Conservation (phyloP, 2,797 vertebrate genomes). For the Epinephelus malabaricus region DNA sequence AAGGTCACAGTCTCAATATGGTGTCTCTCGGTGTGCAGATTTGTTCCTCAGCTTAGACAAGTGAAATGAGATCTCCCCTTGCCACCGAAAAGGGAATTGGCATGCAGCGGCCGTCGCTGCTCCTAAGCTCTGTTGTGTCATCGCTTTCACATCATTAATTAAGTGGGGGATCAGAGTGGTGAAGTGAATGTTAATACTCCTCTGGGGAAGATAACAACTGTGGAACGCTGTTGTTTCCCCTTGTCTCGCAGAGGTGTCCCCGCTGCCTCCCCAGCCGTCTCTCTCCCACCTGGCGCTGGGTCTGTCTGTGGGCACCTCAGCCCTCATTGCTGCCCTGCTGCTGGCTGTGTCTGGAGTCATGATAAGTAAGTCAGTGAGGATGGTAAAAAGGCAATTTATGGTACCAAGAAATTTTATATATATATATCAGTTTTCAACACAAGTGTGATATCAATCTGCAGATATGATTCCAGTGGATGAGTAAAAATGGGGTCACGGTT, state of each 20-base stretch:
- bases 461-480: not conserved
- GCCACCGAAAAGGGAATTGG: slow-evolving; percentile 45
- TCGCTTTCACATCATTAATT: slow-evolving; percentile 82
- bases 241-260: slow-evolving; percentile 67
- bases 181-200: slow-evolving; percentile 76
- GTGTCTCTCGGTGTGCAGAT: slow-evolving; percentile 47
- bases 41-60: slow-evolving; percentile 59
- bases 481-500: too few species aligned
- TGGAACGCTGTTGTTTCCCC: slow-evolving; percentile 56
- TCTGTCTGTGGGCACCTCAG: slow-evolving; percentile 95
- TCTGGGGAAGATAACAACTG: slow-evolving; percentile 65
- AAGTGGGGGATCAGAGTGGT: slow-evolving; percentile 67
- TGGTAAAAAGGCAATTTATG: not conserved
- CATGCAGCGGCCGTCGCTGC: slow-evolving; percentile 60
- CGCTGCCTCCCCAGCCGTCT: slow-evolving; percentile 70
- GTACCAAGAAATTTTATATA: not conserved
- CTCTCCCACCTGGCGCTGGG: slow-evolving; percentile 93
- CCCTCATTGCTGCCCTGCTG: slow-evolving; percentile 95
- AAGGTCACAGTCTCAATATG: slow-evolving; percentile 66
- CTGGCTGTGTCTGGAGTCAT: slow-evolving; percentile 97
- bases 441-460: not conserved
- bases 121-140: slow-evolving; percentile 76
- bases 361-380: slow-evolving; percentile 89
- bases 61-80: slow-evolving; percentile 52
- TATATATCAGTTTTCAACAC: too few species aligned